phyloP scores from a whole-genome alignment of 2,797 vertebrate species.

The Myotis myotis region DNA sequence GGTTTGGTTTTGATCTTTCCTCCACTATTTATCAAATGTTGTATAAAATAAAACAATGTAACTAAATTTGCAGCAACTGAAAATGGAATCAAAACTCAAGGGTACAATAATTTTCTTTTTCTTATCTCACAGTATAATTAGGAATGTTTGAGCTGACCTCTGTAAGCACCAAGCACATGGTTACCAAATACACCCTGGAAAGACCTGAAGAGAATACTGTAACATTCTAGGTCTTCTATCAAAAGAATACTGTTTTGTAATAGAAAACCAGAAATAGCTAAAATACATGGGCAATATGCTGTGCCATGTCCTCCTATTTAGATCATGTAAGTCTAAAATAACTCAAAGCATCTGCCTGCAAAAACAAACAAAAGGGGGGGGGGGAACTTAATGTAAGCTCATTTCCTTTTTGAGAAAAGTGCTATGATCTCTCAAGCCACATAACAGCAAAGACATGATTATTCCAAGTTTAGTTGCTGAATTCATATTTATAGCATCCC shows the following conservation, averaged over 20 bases:
- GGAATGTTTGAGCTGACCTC: neutral
- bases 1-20: conserved; percentile 12
- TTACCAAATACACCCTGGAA: neutral
- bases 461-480: conserved; percentile 34
- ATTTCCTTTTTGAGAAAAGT: conserved; percentile 25
- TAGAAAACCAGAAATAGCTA: conserved; percentile 22
- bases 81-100: conserved; percentile 53
- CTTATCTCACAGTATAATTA: neutral
- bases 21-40: conserved; percentile 20
- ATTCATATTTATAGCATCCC: conserved; percentile 15
- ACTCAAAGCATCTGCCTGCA: conserved; percentile 27
- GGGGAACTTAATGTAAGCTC: neutral
- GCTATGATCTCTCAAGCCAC: neutral
- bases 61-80: conserved; percentile 47
- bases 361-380: neutral
- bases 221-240: neutral
- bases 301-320: neutral
- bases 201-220: neutral
- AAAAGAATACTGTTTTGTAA: conserved; percentile 44
- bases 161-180: neutral
- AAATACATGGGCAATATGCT: conserved; percentile 16
- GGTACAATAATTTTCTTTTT: neutral
- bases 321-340: conserved; percentile 30
- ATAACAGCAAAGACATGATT: conserved; percentile 15
- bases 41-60: conserved; percentile 56